These are phyloP conservation scores for Vulpes vulpes DNA, from an alignment of 2,113 vertebrate genomes.

Conservation along the genomic window DNA sequence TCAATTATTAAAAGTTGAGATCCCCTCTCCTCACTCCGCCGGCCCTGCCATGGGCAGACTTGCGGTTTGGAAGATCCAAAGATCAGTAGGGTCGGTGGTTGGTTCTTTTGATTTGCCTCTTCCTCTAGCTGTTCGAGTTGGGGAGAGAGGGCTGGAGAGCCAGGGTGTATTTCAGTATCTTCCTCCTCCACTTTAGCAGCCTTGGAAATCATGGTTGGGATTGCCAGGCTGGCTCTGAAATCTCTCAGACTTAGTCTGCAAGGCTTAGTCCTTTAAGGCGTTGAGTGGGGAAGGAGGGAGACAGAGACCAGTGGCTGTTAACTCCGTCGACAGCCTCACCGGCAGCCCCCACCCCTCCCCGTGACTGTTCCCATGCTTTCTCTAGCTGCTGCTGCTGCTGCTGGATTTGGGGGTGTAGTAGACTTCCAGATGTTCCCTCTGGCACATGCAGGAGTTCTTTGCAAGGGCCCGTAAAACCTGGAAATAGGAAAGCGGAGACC, in stretches of 20 bases:
- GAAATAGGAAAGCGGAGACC: not conserved
- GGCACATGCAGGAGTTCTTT: not conserved
- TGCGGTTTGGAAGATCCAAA: not conserved
- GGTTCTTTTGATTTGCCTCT: not conserved
- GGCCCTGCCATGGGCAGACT: not conserved
- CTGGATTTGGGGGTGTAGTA: not conserved
- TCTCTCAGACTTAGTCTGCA: not conserved
- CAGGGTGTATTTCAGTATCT: not conserved
- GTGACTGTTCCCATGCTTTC: not conserved
- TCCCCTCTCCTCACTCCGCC: not conserved
- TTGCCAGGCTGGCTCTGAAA: not conserved
- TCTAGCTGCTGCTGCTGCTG: not conserved
- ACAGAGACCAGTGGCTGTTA: not conserved
- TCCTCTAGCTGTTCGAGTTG: not conserved
- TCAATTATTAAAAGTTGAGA: conserved; percentile 9
- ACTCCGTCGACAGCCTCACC: not conserved
- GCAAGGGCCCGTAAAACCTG: not conserved
- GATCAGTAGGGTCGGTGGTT: not conserved
- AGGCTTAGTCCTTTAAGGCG: not conserved
- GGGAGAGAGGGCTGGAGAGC: not conserved
- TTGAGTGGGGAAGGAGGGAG: not conserved
- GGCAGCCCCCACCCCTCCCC: not conserved
- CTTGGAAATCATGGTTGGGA: not conserved
- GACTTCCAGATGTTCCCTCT: not conserved
- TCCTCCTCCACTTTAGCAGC: not conserved